Percentiles rank a stretch among this genome's conserved stretches.
Evolutionary conservation across 2,797 vertebrate species (phyloP).

Genomic region (Orientallactaga sibirica): DNA sequence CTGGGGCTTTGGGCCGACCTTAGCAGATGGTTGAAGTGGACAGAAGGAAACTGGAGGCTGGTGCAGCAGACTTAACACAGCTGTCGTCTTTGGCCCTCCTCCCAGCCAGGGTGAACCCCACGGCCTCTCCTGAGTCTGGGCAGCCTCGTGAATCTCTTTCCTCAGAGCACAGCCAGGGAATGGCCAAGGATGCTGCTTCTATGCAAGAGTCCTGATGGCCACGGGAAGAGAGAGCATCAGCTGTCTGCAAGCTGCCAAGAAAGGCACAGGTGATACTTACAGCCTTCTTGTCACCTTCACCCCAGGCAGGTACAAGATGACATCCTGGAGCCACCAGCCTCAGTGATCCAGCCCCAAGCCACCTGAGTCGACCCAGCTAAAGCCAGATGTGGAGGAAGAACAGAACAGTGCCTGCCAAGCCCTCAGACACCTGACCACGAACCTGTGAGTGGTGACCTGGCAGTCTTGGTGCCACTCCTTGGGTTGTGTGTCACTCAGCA

Average conservation of each 20-base stretch:
- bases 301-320: neutral
- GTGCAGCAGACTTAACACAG: rapidly evolving
- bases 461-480: rapidly evolving
- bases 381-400: too few species aligned
- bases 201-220: rapidly evolving
- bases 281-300: too few species aligned
- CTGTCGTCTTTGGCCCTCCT: too few species aligned
- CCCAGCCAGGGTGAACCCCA: rapidly evolving
- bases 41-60: neutral
- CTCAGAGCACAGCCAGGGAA: rapidly evolving
- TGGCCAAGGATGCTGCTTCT: rapidly evolving
- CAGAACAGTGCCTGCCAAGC: neutral
- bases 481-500: rapidly evolving
- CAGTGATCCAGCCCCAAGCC: rapidly evolving
- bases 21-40: neutral
- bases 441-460: rapidly evolving
- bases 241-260: neutral
- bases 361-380: rapidly evolving
- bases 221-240: rapidly evolving
- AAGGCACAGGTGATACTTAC: neutral
- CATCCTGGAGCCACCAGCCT: rapidly evolving
- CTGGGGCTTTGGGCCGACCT: neutral
- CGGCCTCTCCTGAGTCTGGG: rapidly evolving
- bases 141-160: neutral
- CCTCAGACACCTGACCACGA: neutral